Conservation (phyloP, 1,140 invertebrate species). For the Brachionus angularis region DNA sequence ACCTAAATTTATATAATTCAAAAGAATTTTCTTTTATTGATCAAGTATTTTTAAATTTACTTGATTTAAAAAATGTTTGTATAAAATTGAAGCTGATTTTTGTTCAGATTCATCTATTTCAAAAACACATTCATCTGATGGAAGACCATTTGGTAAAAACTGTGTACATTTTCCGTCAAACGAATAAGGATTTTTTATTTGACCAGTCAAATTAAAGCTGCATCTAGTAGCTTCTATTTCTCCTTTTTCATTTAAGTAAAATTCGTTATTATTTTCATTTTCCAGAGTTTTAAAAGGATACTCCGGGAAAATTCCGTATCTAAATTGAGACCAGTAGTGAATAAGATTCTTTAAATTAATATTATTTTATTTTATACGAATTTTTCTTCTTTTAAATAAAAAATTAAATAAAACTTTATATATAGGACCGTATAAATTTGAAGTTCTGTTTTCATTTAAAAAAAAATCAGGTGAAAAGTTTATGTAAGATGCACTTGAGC, state of each 20-base stretch:
- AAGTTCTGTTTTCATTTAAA: background rate
- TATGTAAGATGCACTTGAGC: background rate
- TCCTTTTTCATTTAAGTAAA: conserved; percentile 38
- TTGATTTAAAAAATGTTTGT: background rate
- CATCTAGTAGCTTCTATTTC: conserved; percentile 40
- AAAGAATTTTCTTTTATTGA: background rate
- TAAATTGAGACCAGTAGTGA: conserved; percentile 33
- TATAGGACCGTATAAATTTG: background rate
- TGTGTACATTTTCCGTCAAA: background rate
- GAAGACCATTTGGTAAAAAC: conserved; percentile 11
- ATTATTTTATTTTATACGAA: background rate
- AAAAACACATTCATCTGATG: conserved; percentile 1
- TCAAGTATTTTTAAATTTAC: background rate
- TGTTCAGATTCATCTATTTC: conserved; percentile 8
- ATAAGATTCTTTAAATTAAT: background rate
- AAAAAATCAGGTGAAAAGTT: conserved; percentile 25
- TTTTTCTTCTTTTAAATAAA: no score
- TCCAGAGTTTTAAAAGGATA: background rate
- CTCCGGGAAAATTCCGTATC: conserved; percentile 25
- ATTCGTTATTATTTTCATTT: conserved; percentile 29
- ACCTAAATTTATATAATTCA: background rate
- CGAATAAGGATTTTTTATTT: background rate
- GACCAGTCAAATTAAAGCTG: conserved; percentile 1
- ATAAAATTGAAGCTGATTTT: background rate
- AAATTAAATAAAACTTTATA: no score